phyloP scores from a whole-genome alignment of 2,888 invertebrate genomes.

The Venustoraphidia nigricollis region DNA sequence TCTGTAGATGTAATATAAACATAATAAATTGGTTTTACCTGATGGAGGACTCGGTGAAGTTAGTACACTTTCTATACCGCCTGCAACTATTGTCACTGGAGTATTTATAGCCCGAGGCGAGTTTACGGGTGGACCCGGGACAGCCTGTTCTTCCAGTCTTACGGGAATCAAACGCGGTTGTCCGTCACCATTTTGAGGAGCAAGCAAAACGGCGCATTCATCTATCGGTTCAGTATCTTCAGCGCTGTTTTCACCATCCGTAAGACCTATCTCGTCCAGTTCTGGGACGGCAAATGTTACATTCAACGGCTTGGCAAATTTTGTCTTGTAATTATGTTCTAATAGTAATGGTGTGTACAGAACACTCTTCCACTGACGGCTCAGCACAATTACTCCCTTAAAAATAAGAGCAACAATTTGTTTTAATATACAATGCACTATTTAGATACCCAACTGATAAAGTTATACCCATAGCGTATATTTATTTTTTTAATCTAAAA shows the following conservation, averaged over 20 bases:
- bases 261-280: slow-evolving; percentile 56
- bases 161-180: neutral
- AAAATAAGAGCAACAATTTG: slow-evolving; percentile 12
- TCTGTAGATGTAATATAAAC: slow-evolving; percentile 13
- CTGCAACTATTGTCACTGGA: slow-evolving; percentile 25
- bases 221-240: slow-evolving; percentile 54
- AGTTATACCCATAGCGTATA: no score
- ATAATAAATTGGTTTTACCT: slow-evolving; percentile 24
- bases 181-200: slow-evolving; percentile 23
- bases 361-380: slow-evolving; percentile 93
- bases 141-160: slow-evolving; percentile 4
- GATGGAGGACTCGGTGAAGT: slow-evolving; percentile 44
- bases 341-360: slow-evolving; percentile 82
- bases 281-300: slow-evolving; percentile 80
- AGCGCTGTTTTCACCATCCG: slow-evolving; percentile 41
- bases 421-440: neutral
- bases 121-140: slow-evolving; percentile 8
- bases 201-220: slow-evolving; percentile 54
- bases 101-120: slow-evolving; percentile 13
- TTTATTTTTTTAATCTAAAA: no score
- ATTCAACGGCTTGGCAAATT: slow-evolving; percentile 67
- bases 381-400: slow-evolving; percentile 87
- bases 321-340: slow-evolving; percentile 77
- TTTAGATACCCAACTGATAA: no score
- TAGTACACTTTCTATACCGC: slow-evolving; percentile 25